Evolutionary conservation across 2,113 vertebrate species (phyloP).

Genomic region (Microcebus ravelobensis): DNA sequence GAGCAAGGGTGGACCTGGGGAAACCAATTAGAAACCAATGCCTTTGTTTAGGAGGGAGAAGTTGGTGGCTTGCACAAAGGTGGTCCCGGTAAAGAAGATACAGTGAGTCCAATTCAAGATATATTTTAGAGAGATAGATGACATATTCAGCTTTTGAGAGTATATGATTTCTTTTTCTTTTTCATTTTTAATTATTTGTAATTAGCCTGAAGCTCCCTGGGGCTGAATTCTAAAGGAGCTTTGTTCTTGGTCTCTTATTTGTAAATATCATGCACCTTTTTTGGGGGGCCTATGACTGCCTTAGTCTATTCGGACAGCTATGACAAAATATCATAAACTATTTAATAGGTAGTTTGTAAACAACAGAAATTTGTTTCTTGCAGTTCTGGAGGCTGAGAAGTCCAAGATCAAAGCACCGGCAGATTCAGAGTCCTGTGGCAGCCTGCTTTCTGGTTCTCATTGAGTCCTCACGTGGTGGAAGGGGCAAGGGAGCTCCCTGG

Average conservation of each 20-base stretch:
- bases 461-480: not conserved
- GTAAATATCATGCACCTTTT: not conserved
- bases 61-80: not conserved
- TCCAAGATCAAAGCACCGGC: not conserved
- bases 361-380: not conserved
- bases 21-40: not conserved
- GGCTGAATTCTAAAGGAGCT: not conserved
- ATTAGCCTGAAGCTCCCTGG: not conserved
- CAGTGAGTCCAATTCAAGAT: not conserved
- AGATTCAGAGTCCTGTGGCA: not conserved
- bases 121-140: not conserved
- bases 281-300: not conserved
- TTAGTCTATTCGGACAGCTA: fast-evolving
- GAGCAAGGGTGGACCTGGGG: not conserved
- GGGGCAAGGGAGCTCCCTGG: not conserved
- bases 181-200: not conserved
- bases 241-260: not conserved
- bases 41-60: not conserved
- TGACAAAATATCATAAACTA: not conserved
- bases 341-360: not conserved
- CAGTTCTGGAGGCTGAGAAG: not conserved
- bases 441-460: not conserved
- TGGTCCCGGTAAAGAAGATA: not conserved
- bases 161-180: not conserved
- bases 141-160: not conserved